A percentile compares a stretch with the other conserved stretches of the same genome.
phyloP scores from a whole-genome alignment of 2,888 invertebrate genomes.

The Scaptomyza caliginosa region DNA sequence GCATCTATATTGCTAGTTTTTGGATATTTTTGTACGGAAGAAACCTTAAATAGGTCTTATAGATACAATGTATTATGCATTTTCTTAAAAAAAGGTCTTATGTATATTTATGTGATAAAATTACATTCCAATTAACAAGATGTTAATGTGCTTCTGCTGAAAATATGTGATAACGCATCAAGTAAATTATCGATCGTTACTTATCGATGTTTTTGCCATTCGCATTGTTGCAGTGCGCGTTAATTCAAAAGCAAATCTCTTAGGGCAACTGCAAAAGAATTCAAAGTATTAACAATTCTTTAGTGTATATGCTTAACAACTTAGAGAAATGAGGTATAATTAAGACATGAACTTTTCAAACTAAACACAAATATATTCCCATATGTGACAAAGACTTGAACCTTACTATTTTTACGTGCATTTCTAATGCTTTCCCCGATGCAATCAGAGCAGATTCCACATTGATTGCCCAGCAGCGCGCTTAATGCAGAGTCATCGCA shows the following conservation, averaged over 20 bases:
- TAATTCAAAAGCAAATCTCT: constrained; percentile 4
- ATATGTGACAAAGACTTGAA: constrained; percentile 32
- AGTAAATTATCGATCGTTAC: constrained; percentile 18
- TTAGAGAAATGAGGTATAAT: not conserved
- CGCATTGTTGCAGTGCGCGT: constrained; percentile 18
- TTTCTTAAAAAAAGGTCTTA: too few relatives aligned
- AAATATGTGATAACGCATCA: not conserved
- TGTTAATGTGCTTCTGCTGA: not conserved
- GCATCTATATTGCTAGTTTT: not conserved
- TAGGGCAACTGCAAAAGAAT: not conserved
- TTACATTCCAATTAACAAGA: too few relatives aligned
- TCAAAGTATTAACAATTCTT: not conserved
- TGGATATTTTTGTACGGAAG: too few relatives aligned
- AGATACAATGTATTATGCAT: too few relatives aligned
- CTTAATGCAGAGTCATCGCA: constrained; percentile 52
- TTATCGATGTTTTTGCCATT: constrained; percentile 41
- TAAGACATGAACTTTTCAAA: not conserved
- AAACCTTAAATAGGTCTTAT: too few relatives aligned
- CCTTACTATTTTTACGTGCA: constrained; percentile 11
- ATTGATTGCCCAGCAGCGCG: constrained; percentile 51
- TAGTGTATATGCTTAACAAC: not conserved
- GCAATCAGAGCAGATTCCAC: constrained; percentile 55
- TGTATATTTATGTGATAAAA: too few relatives aligned
- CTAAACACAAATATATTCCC: not conserved
- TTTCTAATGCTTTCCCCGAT: constrained; percentile 44